Evolutionary conservation across 2,888 invertebrate species (phyloP).

Genomic region (Charanyca ferruginea): DNA sequence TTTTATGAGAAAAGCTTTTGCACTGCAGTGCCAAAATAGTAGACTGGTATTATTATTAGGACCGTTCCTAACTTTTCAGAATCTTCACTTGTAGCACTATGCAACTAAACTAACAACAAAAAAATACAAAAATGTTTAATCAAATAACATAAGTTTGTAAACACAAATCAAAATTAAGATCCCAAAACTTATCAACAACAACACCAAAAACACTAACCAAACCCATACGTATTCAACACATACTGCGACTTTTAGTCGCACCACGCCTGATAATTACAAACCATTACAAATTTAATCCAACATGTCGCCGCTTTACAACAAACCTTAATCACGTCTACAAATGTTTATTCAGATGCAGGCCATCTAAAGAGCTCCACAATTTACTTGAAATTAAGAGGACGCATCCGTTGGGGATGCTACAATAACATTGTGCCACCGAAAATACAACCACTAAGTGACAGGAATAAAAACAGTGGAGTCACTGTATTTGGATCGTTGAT

Average conservation of each 20-base stretch:
- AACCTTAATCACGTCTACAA: slow-evolving; percentile 75
- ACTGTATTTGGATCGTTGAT: slow-evolving; percentile 26
- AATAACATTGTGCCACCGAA: slow-evolving; percentile 87
- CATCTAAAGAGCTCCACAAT: slow-evolving; percentile 87
- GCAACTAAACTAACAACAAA: too few species aligned
- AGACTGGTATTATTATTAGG: too few species aligned
- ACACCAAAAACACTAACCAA: slow-evolving; percentile 4
- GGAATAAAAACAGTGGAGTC: slow-evolving; percentile 77
- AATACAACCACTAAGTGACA: slow-evolving; percentile 83
- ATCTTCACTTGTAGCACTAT: too few species aligned
- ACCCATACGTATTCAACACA: not conserved
- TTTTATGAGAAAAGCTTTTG: too few species aligned
- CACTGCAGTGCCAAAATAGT: too few species aligned
- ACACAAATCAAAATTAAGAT: not conserved
- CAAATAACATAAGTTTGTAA: not conserved
- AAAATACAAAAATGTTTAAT: too few species aligned
- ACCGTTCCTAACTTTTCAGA: too few species aligned
- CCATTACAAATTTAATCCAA: slow-evolving; percentile 52
- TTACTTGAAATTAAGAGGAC: slow-evolving; percentile 90
- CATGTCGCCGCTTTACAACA: slow-evolving; percentile 43
- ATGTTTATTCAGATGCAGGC: slow-evolving; percentile 90
- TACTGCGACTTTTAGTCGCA: slow-evolving; percentile 36
- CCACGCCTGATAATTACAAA: slow-evolving; percentile 20
- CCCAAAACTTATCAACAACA: too few species aligned
- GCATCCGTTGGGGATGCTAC: slow-evolving; percentile 83